phyloP scores from a whole-genome alignment of 2,113 vertebrate species.

The Nyctibius bracteatus region DNA sequence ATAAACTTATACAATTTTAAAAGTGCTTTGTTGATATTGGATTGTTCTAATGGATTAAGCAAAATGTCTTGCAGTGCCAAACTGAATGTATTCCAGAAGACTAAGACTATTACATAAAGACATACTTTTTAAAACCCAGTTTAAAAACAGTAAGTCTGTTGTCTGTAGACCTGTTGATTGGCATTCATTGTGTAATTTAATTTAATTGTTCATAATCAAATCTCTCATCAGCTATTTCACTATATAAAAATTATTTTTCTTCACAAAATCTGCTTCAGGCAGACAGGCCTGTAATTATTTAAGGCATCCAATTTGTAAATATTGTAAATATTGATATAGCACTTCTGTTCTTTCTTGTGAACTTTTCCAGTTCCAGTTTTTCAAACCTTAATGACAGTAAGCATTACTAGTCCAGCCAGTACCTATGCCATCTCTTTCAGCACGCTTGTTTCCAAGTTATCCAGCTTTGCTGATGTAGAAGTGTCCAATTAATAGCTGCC shows the following conservation, averaged over 20 bases:
- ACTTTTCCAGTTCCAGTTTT: not conserved
- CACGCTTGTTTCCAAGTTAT: not conserved
- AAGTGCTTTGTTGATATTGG: not conserved
- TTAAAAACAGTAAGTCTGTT: not conserved
- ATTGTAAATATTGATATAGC: slow-evolving; percentile 13
- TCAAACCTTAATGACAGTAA: not conserved
- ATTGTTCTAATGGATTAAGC: not conserved
- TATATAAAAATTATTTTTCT: not conserved
- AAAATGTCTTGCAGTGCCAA: not conserved
- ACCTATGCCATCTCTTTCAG: not conserved
- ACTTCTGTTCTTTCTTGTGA: not conserved
- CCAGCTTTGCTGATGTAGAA: not conserved
- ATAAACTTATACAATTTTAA: not conserved
- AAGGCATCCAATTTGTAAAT: not conserved
- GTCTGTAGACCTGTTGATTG: not conserved
- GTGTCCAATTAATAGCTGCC: not conserved
- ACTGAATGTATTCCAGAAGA: not conserved
- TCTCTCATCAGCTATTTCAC: not conserved
- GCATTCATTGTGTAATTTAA: not conserved
- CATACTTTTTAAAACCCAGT: not conserved
- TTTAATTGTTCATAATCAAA: not conserved
- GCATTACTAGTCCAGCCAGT: not conserved
- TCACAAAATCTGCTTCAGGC: not conserved
- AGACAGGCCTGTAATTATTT: not conserved
- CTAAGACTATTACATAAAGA: not conserved